These are phyloP conservation scores for Chelonus formosanus DNA, from an alignment of 2,888 invertebrate species.

Conservation along the genomic window DNA sequence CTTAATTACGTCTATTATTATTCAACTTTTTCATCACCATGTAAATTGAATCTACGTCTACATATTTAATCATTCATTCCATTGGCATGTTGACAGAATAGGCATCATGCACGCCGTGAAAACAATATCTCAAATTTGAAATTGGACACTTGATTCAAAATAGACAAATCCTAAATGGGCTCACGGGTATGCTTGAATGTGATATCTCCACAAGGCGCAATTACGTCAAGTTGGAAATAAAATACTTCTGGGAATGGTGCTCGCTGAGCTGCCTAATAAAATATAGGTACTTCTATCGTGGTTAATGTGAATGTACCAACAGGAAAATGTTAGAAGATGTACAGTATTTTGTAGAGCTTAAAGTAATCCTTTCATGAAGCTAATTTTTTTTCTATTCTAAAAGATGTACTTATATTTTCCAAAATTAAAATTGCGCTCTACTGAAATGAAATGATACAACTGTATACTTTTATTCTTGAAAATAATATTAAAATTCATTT, in stretches of 20 bases:
- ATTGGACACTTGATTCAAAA: conserved; percentile 46
- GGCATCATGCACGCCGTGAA: background rate
- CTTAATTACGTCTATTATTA: conserved; percentile 15
- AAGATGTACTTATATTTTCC: too few relatives aligned
- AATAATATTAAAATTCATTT: too few relatives aligned
- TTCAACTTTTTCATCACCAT: conserved; percentile 1
- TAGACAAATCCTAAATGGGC: conserved; percentile 35
- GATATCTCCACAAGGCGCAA: conserved; percentile 39
- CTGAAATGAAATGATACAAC: too few relatives aligned
- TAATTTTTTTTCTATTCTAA: too few relatives aligned
- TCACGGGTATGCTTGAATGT: conserved; percentile 36
- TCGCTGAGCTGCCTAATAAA: conserved; percentile 13
- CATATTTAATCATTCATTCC: background rate
- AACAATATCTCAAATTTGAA: conserved; percentile 43
- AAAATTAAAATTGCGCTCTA: too few relatives aligned
- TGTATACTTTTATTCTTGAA: too few relatives aligned
- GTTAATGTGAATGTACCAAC: conserved; percentile 1
- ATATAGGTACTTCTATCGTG: conserved; percentile 2
- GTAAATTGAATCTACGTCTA: background rate
- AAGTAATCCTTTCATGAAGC: background rate
- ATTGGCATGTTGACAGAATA: background rate
- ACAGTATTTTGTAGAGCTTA: conserved; percentile 11
- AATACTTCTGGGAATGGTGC: conserved; percentile 37
- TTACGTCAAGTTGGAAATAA: conserved; percentile 40
- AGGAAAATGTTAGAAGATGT: conserved; percentile 12